These are phyloP conservation scores for Macrosiphum euphorbiae DNA, from an alignment of 2,888 invertebrate species.

Conservation along the genomic window DNA sequence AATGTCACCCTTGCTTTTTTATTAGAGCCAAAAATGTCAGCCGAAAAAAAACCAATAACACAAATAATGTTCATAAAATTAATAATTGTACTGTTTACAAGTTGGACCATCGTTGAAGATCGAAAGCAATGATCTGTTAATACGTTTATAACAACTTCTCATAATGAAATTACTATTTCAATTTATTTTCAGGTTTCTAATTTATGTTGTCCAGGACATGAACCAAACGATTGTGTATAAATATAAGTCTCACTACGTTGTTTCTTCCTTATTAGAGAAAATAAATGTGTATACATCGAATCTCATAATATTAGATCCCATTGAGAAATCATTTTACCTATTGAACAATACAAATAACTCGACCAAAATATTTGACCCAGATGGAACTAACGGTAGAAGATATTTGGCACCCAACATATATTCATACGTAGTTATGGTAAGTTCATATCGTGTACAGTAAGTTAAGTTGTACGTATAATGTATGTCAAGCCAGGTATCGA, in stretches of 20 bases:
- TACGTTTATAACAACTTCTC: neutral
- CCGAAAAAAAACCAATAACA: neutral
- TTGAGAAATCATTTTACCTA: neutral
- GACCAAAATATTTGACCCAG: too few species aligned
- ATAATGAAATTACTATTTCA: neutral
- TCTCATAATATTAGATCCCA: neutral
- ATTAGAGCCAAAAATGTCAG: neutral
- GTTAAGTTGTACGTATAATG: neutral
- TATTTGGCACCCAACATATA: neutral
- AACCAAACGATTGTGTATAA: neutral
- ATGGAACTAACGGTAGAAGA: neutral
- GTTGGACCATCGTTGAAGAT: neutral
- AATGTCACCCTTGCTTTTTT: neutral
- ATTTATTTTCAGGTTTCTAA: neutral
- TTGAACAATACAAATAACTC: rapidly evolving
- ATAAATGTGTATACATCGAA: neutral
- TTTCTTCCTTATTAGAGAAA: neutral
- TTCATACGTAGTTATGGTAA: neutral
- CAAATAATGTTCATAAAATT: neutral
- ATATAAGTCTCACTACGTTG: neutral
- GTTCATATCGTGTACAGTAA: neutral
- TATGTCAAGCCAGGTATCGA: neutral
- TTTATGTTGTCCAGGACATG: neutral
- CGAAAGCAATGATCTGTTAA: neutral
- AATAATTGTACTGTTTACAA: neutral